Conservation (phyloP, 2,797 vertebrate genomes). For the Choloepus didactylus region DNA sequence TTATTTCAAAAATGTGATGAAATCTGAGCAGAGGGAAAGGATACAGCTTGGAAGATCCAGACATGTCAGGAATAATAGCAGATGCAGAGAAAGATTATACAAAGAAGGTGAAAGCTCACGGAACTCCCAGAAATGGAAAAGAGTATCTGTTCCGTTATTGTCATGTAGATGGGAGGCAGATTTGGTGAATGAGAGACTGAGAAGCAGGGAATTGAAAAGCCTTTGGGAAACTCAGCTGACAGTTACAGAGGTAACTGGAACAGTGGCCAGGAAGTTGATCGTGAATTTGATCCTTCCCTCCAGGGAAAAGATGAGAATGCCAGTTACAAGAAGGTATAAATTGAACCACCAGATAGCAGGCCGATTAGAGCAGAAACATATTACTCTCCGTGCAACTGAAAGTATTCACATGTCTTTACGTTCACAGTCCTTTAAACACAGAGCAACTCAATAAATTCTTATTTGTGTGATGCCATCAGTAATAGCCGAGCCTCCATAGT, state of each 20-base stretch:
- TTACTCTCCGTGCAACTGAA: slow-evolving; percentile 39
- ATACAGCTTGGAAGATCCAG: not conserved
- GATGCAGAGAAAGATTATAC: not conserved
- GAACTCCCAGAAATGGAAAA: not conserved
- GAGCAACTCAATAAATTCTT: slow-evolving; percentile 80
- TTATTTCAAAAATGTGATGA: not conserved
- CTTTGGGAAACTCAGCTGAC: not conserved
- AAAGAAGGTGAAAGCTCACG: not conserved
- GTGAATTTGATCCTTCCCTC: slow-evolving; percentile 32
- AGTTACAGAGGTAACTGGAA: not conserved
- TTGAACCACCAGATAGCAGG: slow-evolving; percentile 48
- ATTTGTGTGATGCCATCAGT: slow-evolving; percentile 76
- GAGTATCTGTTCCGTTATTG: fast-evolving
- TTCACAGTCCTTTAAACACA: slow-evolving; percentile 81
- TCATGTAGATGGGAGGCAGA: not conserved
- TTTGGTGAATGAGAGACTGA: not conserved
- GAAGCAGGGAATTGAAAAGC: not conserved
- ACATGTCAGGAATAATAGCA: not conserved
- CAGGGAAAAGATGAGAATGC: not conserved
- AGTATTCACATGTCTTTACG: slow-evolving; percentile 76
- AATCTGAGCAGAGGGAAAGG: not conserved
- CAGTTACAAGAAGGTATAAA: slow-evolving; percentile 42
- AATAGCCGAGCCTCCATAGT: slow-evolving; percentile 37
- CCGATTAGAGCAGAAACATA: slow-evolving; percentile 71
- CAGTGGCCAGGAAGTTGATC: not conserved